Evolutionary conservation across 2,797 vertebrate species (phyloP), one percentile per base, ranked within the genome.

Genomic region (Alfaro cultratus): DNA sequence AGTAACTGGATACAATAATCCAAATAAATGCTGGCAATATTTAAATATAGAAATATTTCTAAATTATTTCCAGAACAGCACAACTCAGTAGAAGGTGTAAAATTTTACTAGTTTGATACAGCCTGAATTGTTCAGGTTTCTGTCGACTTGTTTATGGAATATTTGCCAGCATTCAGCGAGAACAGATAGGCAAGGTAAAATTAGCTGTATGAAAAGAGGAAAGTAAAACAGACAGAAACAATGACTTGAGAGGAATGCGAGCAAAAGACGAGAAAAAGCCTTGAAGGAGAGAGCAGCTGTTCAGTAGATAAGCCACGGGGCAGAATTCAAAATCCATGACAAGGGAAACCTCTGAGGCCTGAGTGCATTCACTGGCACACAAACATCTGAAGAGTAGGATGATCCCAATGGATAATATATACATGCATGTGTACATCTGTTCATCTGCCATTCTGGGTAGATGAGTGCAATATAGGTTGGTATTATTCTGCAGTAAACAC

Each of bases 231-330:
- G 77, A 86, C 49, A 84, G 79, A 83, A 73, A 83, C 46, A 82
- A 84, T 79, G 81, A 89, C 86, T 86, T 79, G 62, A 76, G 88
- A 92, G 90, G 85, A 92, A 93, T 76, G 88, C 81, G 88, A 90
- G 88, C 90, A 90, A 90, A 90, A 91, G 88, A 92, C n/a, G 60
- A 81, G 75, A 73, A 77, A 83, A 86, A 87, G 85, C 85, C 90
- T 93, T 89, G 84, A 87, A 93, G 91, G 86, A 89, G 83, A 85
- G 90, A 93, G 88, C 92, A 91, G 93, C 91, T 95, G 94, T 94
- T 94, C 87, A 80, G 83, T 87, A 74, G 83, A 90, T 89, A 77
- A 79, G 87, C 93, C 85, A 49, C 80, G 43, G 90, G 92, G 90
- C 90, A 90, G 88, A 92, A 89, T 91, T 91, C 86, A 86, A 87